Conservation (phyloP, 2,797 vertebrate genomes). For the Vireo griseus region DNA sequence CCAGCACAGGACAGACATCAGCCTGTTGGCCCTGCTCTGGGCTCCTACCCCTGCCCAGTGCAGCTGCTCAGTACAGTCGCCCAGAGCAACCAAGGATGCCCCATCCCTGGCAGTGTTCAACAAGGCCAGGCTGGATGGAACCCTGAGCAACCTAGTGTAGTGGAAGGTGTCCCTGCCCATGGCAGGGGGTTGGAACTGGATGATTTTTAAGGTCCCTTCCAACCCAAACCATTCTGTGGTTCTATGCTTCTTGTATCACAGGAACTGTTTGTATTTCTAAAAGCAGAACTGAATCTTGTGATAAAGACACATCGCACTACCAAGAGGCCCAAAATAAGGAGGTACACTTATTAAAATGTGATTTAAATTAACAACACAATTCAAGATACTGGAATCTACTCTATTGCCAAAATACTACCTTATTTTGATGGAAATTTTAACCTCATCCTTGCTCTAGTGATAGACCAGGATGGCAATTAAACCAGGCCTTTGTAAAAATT, state of each 20-base stretch:
- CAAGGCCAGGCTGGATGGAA: not conserved
- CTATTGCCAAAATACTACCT: not conserved
- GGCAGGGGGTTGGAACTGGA: not conserved
- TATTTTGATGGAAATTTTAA: not conserved
- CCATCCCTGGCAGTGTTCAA: not conserved
- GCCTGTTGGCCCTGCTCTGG: not conserved
- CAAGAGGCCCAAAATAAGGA: not conserved
- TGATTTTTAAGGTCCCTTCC: not conserved
- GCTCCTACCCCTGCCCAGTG: not conserved
- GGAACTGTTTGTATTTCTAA: not conserved
- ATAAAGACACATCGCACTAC: not conserved
- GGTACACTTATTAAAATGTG: not conserved
- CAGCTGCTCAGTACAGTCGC: not conserved
- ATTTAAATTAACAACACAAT: not conserved
- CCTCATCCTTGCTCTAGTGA: not conserved
- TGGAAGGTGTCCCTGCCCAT: not conserved
- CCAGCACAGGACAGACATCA: accelerated
- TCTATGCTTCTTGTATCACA: not conserved
- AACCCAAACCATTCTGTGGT: not conserved
- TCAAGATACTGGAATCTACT: not conserved
- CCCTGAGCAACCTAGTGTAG: not conserved
- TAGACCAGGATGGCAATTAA: not conserved
- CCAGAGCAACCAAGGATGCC: not conserved
- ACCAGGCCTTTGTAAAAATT: not conserved
- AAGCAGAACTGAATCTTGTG: not conserved